Evolutionary conservation across 30 jellyfish, hydroid and myxozoan genomes (phyloP).

Genomic region (Chironex yamaguchii): DNA sequence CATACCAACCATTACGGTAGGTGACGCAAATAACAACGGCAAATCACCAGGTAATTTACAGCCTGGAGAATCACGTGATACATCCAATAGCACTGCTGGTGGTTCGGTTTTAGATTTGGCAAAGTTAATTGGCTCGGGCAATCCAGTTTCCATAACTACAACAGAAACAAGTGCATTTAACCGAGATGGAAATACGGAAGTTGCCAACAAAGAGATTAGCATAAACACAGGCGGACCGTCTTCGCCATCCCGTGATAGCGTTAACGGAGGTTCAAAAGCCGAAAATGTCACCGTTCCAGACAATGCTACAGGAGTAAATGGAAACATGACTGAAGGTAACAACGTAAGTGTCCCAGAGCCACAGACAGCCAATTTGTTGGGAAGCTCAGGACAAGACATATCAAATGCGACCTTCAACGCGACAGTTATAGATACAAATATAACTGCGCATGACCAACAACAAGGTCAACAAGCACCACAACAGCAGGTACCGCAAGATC

Average conservation of each 20-base stretch:
- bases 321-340: no score
- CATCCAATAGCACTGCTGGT: slow-evolving; percentile 38
- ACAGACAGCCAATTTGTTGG: neutral
- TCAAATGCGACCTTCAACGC: neutral
- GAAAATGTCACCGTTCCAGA: neutral
- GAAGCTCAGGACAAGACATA: neutral
- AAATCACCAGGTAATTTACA: slow-evolving; percentile 35
- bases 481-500: neutral
- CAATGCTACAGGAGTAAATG: neutral
- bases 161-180: slow-evolving; percentile 85
- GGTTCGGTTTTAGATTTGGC: slow-evolving; percentile 82
- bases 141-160: slow-evolving; percentile 75
- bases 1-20: slow-evolving; percentile 73
- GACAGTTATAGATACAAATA: neutral
- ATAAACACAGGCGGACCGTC: slow-evolving; percentile 64
- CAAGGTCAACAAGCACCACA: neutral
- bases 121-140: slow-evolving; percentile 84
- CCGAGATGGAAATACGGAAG: slow-evolving; percentile 79
- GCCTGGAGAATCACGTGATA: slow-evolving; percentile 50
- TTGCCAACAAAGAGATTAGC: slow-evolving; percentile 71
- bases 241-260: neutral
- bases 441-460: neutral
- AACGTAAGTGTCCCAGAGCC: no score
- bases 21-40: slow-evolving; percentile 40
- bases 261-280: neutral